Percentiles rank a stretch among this genome's conserved stretches.
Evolutionary conservation across 2,113 vertebrate species (phyloP).

Genomic region (Callocephalon fimbriatum): DNA sequence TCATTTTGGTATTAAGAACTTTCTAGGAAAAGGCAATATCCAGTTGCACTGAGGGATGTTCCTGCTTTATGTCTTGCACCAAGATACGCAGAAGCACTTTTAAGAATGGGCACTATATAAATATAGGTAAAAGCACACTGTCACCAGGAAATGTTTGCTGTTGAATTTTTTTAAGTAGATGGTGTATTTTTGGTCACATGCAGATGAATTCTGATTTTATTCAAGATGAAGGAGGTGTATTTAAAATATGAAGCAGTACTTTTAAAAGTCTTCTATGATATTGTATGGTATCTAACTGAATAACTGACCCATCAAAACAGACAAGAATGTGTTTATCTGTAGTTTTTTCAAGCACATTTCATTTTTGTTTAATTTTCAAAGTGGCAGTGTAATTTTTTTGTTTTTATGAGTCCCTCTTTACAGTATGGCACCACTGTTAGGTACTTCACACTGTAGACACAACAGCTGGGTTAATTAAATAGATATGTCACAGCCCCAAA

Average conservation of each 20-base stretch:
- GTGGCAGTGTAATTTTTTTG: neutral
- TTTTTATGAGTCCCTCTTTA: constrained; percentile 48
- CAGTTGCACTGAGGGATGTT: rapidly evolving
- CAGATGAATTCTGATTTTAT: neutral
- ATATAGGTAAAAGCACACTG: neutral
- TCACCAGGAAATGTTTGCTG: neutral
- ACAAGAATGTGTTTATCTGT: neutral
- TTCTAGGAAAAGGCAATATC: neutral
- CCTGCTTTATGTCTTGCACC: neutral
- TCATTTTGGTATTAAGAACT: neutral
- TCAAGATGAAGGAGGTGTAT: neutral
- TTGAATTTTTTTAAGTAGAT: neutral
- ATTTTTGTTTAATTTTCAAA: constrained; percentile 37
- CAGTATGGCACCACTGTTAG: neutral
- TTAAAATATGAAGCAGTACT: neutral
- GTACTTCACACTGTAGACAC: constrained; percentile 53
- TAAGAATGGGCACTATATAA: neutral
- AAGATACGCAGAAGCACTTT: neutral
- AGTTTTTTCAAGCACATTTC: neutral
- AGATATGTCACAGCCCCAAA: constrained; percentile 77
- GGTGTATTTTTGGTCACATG: neutral
- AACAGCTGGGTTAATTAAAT: constrained; percentile 81
- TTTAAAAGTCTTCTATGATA: neutral
- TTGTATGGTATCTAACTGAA: neutral
- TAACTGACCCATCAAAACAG: neutral